Percentiles rank a stretch among this genome's conserved stretches.
These are phyloP conservation scores for Eilema caniola DNA, from an alignment of 2,888 invertebrate genomes.

Conservation along the genomic window DNA sequence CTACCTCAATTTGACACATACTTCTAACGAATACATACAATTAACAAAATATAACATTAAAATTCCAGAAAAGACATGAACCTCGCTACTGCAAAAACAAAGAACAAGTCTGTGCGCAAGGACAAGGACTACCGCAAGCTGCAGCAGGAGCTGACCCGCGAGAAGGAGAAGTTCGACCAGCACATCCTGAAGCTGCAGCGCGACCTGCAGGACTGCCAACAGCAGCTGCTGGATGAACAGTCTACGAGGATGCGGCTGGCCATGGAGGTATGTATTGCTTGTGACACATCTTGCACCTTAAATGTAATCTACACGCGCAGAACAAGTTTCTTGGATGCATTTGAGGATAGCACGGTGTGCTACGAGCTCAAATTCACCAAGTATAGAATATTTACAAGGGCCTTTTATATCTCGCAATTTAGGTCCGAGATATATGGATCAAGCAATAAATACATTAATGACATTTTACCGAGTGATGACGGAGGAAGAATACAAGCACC, in stretches of 20 bases:
- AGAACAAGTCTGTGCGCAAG: slow-evolving; percentile 94
- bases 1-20: too few relatives aligned
- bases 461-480: too few relatives aligned
- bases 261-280: slow-evolving; percentile 95
- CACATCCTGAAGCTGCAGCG: slow-evolving; percentile 94
- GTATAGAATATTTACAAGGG: too few relatives aligned
- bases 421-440: too few relatives aligned
- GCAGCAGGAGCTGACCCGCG: slow-evolving; percentile 97
- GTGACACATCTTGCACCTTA: too few relatives aligned
- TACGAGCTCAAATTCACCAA: too few relatives aligned
- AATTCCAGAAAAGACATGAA: slow-evolving; percentile 86
- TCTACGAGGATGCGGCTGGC: slow-evolving; percentile 91
- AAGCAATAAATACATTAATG: too few relatives aligned
- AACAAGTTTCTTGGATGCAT: too few relatives aligned
- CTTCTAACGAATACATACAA: neutral
- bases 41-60: neutral
- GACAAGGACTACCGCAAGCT: slow-evolving; percentile 98
- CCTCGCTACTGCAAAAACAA: slow-evolving; percentile 91
- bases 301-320: too few relatives aligned
- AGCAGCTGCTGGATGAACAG: slow-evolving; percentile 91
- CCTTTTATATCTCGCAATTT: too few relatives aligned
- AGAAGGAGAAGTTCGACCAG: slow-evolving; percentile 97
- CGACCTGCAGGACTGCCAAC: slow-evolving; percentile 94
- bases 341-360: too few relatives aligned
- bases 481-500: too few relatives aligned